Percentiles rank a stretch among this genome's conserved stretches.
phyloP scores from a whole-genome alignment of 2,888 invertebrate species.

The Rhagonycha lutea region DNA sequence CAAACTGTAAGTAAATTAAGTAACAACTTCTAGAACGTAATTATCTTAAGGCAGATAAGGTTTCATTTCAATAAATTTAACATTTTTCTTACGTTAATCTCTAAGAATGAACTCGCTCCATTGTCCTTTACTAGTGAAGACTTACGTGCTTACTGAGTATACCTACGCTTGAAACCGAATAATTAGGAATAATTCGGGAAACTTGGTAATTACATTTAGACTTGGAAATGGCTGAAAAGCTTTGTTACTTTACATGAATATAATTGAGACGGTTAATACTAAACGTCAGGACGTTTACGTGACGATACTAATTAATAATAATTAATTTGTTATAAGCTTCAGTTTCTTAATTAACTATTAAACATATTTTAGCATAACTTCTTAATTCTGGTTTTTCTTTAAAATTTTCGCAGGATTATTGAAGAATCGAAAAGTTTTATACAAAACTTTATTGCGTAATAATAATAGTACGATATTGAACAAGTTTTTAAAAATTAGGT shows the following conservation, averaged over 20 bases:
- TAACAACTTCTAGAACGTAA: slow-evolving; percentile 27
- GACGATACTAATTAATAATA: not conserved
- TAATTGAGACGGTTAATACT: slow-evolving; percentile 6
- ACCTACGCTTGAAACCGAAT: slow-evolving; percentile 26
- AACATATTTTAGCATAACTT: not conserved
- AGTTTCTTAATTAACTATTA: not conserved
- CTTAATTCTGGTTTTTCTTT: not conserved
- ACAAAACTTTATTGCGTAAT: not conserved
- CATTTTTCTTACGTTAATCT: slow-evolving; percentile 34
- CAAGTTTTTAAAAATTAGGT: not conserved
- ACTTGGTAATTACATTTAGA: slow-evolving; percentile 33
- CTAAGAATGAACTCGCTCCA: slow-evolving; percentile 22
- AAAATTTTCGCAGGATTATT: not conserved
- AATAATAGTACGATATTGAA: no score
- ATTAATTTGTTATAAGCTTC: not conserved
- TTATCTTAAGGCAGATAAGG: slow-evolving; percentile 28
- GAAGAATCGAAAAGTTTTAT: not conserved
- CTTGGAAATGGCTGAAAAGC: slow-evolving; percentile 13
- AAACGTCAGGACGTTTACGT: not conserved
- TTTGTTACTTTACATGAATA: slow-evolving; percentile 13
- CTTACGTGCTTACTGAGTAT: slow-evolving; percentile 25
- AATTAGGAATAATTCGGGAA: slow-evolving; percentile 33
- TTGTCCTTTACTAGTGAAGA: slow-evolving; percentile 23
- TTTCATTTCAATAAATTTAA: slow-evolving; percentile 35
- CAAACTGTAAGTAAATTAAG: slow-evolving; percentile 32